Percentiles rank a stretch among this genome's conserved stretches.
These are phyloP conservation scores for Bovichtus diacanthus DNA, from an alignment of 2,797 vertebrate species.

Conservation along the genomic window DNA sequence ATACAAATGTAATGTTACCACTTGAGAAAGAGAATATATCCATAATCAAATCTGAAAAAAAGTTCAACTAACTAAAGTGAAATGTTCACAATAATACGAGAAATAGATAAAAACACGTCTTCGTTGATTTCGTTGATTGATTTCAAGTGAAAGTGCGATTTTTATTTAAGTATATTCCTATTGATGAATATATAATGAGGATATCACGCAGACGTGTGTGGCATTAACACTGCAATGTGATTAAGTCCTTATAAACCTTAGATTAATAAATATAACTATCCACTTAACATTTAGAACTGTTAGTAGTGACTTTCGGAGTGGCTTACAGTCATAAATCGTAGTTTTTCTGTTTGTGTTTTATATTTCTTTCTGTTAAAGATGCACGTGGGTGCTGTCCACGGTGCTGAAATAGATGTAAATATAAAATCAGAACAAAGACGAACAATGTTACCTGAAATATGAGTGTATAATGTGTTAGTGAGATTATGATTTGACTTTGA, in stretches of 20 bases:
- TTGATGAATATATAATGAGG: not conserved
- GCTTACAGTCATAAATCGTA: not conserved
- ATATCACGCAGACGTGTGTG: not conserved
- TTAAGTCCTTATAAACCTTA: not conserved
- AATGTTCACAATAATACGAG: not conserved
- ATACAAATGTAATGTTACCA: not conserved
- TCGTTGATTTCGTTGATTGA: not conserved
- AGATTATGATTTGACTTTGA: not conserved
- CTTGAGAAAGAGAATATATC: not conserved
- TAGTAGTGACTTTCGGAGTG: not conserved
- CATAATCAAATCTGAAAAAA: not conserved
- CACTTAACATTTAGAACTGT: not conserved
- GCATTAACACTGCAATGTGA: not conserved
- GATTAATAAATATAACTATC: not conserved
- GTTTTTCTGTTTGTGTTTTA: not conserved
- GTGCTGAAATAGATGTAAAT: slow-evolving; percentile 75
- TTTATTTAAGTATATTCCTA: not conserved
- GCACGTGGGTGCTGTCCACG: slow-evolving; percentile 75
- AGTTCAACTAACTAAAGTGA: not conserved
- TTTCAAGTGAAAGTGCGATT: not conserved
- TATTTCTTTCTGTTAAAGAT: not conserved
- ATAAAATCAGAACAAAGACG: slow-evolving; percentile 3
- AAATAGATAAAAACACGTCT: not conserved
- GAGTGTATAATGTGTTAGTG: not conserved
- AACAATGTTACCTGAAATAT: not conserved